phyloP scores from a whole-genome alignment of 1,140 invertebrate genomes.

The Drosophila ficusphila region DNA sequence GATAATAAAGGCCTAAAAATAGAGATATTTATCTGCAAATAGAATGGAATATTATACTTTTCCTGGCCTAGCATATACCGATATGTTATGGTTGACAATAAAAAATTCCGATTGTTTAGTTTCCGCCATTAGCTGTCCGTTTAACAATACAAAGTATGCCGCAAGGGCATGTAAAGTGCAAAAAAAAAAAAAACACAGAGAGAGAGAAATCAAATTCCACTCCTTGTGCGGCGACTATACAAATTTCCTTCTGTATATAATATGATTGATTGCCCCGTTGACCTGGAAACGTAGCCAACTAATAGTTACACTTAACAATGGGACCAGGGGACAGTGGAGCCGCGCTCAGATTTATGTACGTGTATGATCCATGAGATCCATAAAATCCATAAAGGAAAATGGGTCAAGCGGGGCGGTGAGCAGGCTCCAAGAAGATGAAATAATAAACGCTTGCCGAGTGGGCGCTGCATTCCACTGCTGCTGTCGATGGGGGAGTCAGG shows the following conservation, averaged over 20 bases:
- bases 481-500: conserved; percentile 19
- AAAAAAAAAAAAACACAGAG: conserved; percentile 17
- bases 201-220: conserved; percentile 34
- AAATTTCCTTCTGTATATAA: conserved; percentile 77
- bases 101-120: conserved; percentile 15
- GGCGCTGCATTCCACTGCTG: conserved; percentile 63
- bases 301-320: conserved; percentile 81
- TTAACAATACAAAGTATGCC: conserved; percentile 41
- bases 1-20: not conserved
- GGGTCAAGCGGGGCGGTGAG: conserved; percentile 65
- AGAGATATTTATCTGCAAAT: not conserved
- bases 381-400: conserved; percentile 63
- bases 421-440: conserved; percentile 41
- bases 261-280: conserved; percentile 81
- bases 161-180: conserved; percentile 48
- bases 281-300: conserved; percentile 77
- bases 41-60: not conserved
- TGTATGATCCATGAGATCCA: conserved; percentile 1
- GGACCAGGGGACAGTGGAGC: conserved; percentile 46
- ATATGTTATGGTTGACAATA: conserved; percentile 24
- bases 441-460: conserved; percentile 52
- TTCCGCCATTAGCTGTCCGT: conserved; percentile 10
- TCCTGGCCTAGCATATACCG: not conserved
- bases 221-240: conserved; percentile 57
- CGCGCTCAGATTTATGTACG: not conserved